These are phyloP conservation scores for Melanostoma scalare DNA, from an alignment of 2,888 invertebrate species.

Conservation along the genomic window DNA sequence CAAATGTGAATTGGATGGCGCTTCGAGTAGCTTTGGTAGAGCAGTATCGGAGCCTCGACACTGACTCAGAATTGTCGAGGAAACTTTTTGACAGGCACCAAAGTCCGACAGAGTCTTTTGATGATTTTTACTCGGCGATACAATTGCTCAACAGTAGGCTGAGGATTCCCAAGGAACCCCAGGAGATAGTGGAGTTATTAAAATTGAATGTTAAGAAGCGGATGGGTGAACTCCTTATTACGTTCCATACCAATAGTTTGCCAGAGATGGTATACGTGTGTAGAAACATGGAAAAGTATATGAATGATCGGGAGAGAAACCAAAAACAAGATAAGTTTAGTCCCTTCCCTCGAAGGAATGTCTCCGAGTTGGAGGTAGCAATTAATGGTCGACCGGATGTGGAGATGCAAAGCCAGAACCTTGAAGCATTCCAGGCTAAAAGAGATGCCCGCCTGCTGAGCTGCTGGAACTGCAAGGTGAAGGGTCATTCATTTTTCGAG, in stretches of 20 bases:
- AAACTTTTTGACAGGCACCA: background rate
- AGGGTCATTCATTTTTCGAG: too few species aligned
- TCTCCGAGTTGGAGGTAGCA: too few species aligned
- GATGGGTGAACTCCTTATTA: background rate
- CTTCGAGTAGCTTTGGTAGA: constrained; percentile 4
- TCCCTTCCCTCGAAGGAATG: too few species aligned
- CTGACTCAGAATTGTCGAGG: constrained; percentile 2
- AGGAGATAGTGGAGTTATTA: background rate
- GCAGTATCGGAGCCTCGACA: constrained; percentile 14
- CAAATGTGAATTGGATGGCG: background rate
- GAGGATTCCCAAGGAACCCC: background rate
- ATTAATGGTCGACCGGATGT: too few species aligned
- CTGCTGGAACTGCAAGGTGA: too few species aligned
- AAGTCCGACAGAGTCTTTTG: background rate
- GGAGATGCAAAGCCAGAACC: too few species aligned
- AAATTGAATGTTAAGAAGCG: background rate
- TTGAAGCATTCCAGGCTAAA: too few species aligned
- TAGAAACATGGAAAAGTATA: background rate
- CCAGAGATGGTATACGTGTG: constrained; percentile 2
- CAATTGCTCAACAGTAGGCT: background rate
- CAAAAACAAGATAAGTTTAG: background rate
- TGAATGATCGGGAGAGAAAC: background rate
- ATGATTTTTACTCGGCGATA: constrained; percentile 7
- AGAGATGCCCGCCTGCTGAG: too few species aligned
- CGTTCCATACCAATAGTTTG: background rate